A percentile compares a stretch with the other conserved stretches of the same genome.
Conservation (phyloP, 2,797 vertebrate genomes). For the Threskiornis aethiopicus region DNA sequence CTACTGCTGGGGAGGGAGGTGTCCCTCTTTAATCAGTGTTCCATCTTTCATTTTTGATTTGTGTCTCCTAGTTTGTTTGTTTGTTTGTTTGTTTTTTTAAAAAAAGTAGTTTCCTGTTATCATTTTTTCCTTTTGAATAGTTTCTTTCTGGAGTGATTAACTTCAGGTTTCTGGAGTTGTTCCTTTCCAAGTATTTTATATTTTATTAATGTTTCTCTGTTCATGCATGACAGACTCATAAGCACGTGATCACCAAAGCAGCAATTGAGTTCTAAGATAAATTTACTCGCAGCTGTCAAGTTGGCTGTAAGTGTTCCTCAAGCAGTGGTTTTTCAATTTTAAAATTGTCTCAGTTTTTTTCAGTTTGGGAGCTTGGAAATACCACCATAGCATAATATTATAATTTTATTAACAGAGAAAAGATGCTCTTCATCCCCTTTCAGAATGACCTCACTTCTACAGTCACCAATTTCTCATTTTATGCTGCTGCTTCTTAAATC, state of each 20-base stretch:
- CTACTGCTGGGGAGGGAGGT: not conserved
- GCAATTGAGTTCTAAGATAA: not conserved
- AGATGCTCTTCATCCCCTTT: not conserved
- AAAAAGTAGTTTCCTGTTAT: not conserved
- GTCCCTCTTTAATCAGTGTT: not conserved
- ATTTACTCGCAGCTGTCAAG: not conserved
- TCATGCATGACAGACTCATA: not conserved
- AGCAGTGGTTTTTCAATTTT: not conserved
- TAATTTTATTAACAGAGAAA: not conserved
- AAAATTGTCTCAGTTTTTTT: not conserved
- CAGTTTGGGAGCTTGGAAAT: not conserved
- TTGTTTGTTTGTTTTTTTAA: not conserved
- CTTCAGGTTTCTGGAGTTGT: not conserved
- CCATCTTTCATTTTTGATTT: not conserved
- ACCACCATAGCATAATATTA: not conserved
- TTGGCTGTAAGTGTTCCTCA: not conserved
- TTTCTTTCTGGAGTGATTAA: not conserved
- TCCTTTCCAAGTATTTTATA: not conserved
- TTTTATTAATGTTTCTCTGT: not conserved
- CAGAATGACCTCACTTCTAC: not conserved
- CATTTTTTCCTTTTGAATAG: not conserved
- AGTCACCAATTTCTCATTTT: not conserved
- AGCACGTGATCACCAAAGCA: not conserved
- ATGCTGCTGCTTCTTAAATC: not conserved
- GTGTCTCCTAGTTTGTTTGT: not conserved